Evolutionary conservation across 2,888 invertebrate genomes (phyloP), one percentile per base, ranked within the genome.

Genomic region (Tenthredo amoena): DNA sequence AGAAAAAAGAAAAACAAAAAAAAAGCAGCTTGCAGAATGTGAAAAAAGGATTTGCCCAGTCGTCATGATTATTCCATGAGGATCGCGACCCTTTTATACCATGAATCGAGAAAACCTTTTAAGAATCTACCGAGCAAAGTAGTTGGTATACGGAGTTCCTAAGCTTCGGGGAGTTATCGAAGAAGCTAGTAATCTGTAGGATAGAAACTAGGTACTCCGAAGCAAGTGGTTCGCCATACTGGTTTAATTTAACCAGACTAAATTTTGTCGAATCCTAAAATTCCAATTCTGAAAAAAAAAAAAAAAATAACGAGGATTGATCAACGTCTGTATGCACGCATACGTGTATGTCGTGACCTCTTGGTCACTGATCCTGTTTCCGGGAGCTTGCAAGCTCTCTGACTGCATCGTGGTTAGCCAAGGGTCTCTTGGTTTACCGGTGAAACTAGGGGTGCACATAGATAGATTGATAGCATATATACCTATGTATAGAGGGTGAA

Each of bases 11-110:
- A 7, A 9, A 9, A 7, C 10, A 26, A 62, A 26, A 26, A 4
- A n/a, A n/a, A 10, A 40, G 21, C 21, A n/a, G 76, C n/a, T 40
- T 21, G n/a, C 31, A 77, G 31, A 10, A 77, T 34, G 77, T 77
- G 77, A 77, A 77, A 50, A 77, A 77, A 34, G 50, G 77, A 50
- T 77, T 77, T 50, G 76, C 37, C 79, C 12, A 58, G 58, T 58
- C 81, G 81, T 40, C 74, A 81, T 81, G 81, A 81, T 81, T 81
- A 81, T 81, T 81, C 81, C 81, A 81, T 62, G 81, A 81, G 58
- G 81, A 81, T 81, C 58, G 81, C 62, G 81, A 81, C 58, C 81
- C 62, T 81, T 62, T 81, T 62, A 81, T 58, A 62, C 81, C 58
- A 62, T 62, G 81, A 81, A 81, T 81, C 81, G 40, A 26, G 81